Evolutionary conservation across 2,113 vertebrate species (phyloP).

Genomic region (Anguilla rostrata): DNA sequence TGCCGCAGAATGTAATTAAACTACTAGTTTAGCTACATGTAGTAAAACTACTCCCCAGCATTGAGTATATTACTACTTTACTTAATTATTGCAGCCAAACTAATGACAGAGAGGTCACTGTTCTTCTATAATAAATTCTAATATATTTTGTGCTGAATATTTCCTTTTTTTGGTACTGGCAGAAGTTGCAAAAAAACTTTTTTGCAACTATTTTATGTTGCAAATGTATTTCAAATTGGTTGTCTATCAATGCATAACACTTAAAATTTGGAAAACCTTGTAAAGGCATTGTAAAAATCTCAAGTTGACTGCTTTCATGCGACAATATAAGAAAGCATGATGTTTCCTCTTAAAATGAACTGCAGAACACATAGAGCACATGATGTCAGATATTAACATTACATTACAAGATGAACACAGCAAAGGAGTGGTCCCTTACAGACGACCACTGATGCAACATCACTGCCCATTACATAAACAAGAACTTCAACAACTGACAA

Average conservation of each 20-base stretch:
- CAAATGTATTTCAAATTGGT: too few species aligned
- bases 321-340: background rate
- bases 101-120: background rate
- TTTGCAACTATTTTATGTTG: too few species aligned
- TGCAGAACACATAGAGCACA: background rate
- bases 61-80: background rate
- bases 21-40: too few species aligned
- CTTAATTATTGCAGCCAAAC: background rate
- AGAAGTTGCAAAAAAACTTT: too few species aligned
- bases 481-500: too few species aligned
- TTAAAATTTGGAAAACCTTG: background rate
- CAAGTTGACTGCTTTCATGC: background rate
- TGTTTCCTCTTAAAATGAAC: background rate
- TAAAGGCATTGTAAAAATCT: background rate
- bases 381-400: background rate
- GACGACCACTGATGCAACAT: too few species aligned
- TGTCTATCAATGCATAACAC: background rate
- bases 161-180: too few species aligned
- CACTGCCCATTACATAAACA: too few species aligned
- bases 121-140: background rate
- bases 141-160: too few species aligned
- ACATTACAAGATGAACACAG: background rate
- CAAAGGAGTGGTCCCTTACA: too few species aligned
- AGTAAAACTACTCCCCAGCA: too few species aligned
- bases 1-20: too few species aligned